Evolutionary conservation across 2,113 vertebrate genomes (phyloP).

Genomic region (Saguinus imperator): DNA sequence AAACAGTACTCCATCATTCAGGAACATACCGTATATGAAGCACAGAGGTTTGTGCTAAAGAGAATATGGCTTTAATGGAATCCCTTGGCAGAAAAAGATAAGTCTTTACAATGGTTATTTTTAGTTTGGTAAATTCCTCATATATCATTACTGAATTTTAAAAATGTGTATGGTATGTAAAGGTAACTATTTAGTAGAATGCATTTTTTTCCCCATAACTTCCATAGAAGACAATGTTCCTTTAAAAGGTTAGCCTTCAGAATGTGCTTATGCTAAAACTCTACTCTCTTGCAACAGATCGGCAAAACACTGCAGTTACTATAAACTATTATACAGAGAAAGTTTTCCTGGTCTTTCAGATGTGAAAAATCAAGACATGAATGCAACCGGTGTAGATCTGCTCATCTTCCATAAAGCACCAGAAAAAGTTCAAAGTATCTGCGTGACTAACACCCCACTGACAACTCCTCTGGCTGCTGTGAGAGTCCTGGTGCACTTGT

Average conservation of each 20-base stretch:
- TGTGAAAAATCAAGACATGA: not conserved
- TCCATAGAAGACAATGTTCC: not conserved
- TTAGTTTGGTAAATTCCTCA: not conserved
- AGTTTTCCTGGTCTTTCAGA: not conserved
- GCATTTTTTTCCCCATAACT: not conserved
- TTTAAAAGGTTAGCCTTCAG: not conserved
- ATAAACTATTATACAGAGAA: not conserved
- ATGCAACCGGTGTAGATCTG: not conserved
- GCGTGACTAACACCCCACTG: not conserved
- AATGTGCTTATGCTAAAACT: not conserved
- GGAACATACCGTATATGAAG: not conserved
- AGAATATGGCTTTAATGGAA: not conserved
- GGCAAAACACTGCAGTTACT: not conserved
- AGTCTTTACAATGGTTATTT: not conserved
- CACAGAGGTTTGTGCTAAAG: not conserved
- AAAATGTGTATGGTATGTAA: not conserved
- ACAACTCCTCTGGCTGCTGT: not conserved
- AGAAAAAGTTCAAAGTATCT: not conserved
- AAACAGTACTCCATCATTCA: not conserved
- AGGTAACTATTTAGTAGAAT: not conserved
- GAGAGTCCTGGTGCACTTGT: fast-evolving
- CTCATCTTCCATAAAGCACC: not conserved
- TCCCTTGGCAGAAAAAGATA: not conserved
- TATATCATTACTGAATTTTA: not conserved
- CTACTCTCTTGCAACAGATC: not conserved